phyloP scores from a whole-genome alignment of 2,797 vertebrate species.

The Chrysolophus pictus region DNA sequence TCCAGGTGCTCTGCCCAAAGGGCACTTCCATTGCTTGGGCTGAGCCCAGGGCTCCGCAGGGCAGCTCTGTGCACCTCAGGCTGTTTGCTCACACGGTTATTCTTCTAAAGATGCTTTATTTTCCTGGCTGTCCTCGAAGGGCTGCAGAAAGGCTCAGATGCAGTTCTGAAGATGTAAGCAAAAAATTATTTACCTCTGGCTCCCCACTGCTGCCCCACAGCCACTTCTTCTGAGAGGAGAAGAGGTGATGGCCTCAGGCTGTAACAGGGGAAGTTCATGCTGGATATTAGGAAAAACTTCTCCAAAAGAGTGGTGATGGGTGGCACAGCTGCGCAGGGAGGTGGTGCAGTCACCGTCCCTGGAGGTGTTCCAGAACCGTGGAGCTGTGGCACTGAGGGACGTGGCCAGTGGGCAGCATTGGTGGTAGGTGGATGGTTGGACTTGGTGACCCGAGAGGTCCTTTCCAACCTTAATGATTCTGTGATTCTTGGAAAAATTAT shows the following conservation, averaged over 20 bases:
- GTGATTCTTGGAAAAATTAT: not conserved
- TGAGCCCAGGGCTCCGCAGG: not conserved
- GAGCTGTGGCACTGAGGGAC: too few relatives aligned
- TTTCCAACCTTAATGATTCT: too few relatives aligned
- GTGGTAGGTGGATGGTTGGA: too few relatives aligned
- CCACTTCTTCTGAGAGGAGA: not conserved
- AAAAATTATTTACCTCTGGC: not conserved
- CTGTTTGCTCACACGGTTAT: fast-evolving
- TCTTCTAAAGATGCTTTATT: not conserved
- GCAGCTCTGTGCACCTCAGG: not conserved
- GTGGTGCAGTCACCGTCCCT: too few relatives aligned
- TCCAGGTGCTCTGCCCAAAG: not conserved
- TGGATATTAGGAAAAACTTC: too few relatives aligned
- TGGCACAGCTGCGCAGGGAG: too few relatives aligned
- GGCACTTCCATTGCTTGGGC: not conserved
- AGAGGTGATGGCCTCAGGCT: too few relatives aligned
- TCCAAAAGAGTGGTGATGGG: too few relatives aligned
- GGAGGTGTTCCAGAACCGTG: too few relatives aligned
- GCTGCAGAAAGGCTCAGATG: not conserved
- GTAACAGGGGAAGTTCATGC: too few relatives aligned
- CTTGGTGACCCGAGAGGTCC: too few relatives aligned
- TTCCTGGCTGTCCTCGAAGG: not conserved
- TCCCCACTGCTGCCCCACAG: not conserved
- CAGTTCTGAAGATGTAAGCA: not conserved
- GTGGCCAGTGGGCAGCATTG: too few relatives aligned